Base-by-base conservation (phyloP, 2,888 invertebrate species). In the Erebia ligea region DNA sequence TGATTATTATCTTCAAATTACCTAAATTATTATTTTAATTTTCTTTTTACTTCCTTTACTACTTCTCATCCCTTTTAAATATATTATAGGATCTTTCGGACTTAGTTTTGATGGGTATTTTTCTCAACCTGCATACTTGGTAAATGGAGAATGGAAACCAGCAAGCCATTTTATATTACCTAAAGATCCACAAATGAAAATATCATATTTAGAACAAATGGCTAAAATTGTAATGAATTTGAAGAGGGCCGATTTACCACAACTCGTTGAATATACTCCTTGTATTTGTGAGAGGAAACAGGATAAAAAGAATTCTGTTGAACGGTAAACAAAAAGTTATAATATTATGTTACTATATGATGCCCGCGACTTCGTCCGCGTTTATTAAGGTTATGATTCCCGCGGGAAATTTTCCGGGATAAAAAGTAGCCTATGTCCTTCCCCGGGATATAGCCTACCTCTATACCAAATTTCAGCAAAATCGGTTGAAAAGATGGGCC, bases 81-180 rank as follows among this genome's bases (percentile, higher is more conserved):
- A 9, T 52, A 75, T 76, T 79, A 34, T 73, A 94, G 95, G 95
- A 52, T 83, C 93, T 13, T 95, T 94, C 83, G 94, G 93, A 65
- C 88, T 95, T 74, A 86, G 89, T 2, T 86, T 92, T 72, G 86
- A 93, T 59, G 88, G 95, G 10, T 83, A 89, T 61, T 95, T 95
- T 85, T 95, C 95, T 0, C 95, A 95, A 82, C 95, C 95, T 8
- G 91, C 88, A 82, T 86, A 84, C 66, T 84, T 92, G 52, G 78
- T 86, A 57, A 79, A 90, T 67, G 89, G 87, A 25, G 76, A 79
- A 75, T 95, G 95, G 95, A 77, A 75, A 68, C 94, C 94, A 25
- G 91, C 90, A 13, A 77, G 69, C 52, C 80, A 87, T 73, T 92
- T 79, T 78, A 75, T 86, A 68, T 42, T 84, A 70, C 92, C 93